Conservation (phyloP, 92 coral and sea anemone genomes). For the Metridium senile region DNA sequence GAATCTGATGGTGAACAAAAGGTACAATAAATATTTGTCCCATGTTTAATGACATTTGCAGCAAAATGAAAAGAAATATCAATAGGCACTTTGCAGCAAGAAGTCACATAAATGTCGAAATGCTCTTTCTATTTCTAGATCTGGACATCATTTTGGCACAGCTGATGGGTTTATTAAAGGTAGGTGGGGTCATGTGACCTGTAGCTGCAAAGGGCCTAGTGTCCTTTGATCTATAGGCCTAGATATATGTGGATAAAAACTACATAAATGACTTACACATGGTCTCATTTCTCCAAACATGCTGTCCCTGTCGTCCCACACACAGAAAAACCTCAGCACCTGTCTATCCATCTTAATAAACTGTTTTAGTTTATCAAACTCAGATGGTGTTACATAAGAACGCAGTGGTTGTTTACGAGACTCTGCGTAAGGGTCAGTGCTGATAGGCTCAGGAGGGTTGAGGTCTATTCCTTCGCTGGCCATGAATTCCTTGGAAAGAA, state of each 20-base stretch:
- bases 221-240: too few relatives aligned
- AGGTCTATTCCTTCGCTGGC: constrained; percentile 99
- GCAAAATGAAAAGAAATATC: too few relatives aligned
- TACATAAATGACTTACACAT: constrained; percentile 69
- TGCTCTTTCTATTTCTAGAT: too few relatives aligned
- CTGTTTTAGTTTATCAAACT: constrained; percentile 93
- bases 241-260: too few relatives aligned
- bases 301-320: constrained; percentile 99
- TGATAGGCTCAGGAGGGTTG: constrained; percentile 62
- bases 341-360: constrained; percentile 91
- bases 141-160: too few relatives aligned
- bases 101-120: too few relatives aligned
- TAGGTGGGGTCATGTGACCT: too few relatives aligned
- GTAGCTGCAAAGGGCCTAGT: too few relatives aligned
- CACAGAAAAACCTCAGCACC: constrained; percentile 93
- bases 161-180: too few relatives aligned
- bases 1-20: constrained; percentile 53
- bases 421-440: constrained; percentile 82
- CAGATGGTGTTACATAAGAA: constrained; percentile 86
- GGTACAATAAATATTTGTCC: neutral
- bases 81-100: too few relatives aligned
- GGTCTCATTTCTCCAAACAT: constrained; percentile 99
- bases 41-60: too few relatives aligned
- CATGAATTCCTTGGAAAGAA: constrained; percentile 80
- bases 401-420: constrained; percentile 92